Conservation (phyloP, 1,140 invertebrate species). For the Teleopsis dalmanni region DNA sequence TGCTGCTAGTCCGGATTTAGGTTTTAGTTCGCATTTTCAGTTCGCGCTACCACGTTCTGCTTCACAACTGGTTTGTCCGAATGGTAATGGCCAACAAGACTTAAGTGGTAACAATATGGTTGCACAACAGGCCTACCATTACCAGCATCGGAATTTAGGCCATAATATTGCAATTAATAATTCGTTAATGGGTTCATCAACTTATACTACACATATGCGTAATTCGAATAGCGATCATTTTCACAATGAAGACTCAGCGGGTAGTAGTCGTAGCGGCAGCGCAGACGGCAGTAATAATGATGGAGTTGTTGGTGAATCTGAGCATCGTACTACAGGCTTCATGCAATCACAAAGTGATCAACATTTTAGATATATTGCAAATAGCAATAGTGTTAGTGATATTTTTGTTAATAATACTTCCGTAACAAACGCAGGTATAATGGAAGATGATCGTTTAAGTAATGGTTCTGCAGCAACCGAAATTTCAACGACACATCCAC, state of each 20-base stretch:
- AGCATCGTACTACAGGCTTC: constrained; percentile 12
- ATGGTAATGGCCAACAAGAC: constrained; percentile 5
- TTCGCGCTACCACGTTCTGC: constrained; percentile 32
- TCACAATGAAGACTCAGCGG: constrained; percentile 2
- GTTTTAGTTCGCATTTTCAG: constrained; percentile 39
- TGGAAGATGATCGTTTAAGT: neutral
- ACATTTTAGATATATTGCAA: constrained; percentile 35
- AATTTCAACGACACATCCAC: neutral
- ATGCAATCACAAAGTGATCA: constrained; percentile 40
- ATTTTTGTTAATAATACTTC: constrained; percentile 38
- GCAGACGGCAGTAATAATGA: neutral
- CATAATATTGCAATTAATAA: neutral
- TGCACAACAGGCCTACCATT: constrained; percentile 2
- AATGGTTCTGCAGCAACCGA: neutral
- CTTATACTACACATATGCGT: constrained; percentile 27
- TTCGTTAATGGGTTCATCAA: too few species aligned
- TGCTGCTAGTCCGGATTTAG: constrained; percentile 61
- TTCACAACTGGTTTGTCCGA: constrained; percentile 28
- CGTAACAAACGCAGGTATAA: constrained; percentile 7
- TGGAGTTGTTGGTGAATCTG: neutral
- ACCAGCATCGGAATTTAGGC: neutral
- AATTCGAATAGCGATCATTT: constrained; percentile 16
- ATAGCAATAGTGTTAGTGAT: constrained; percentile 39
- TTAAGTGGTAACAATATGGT: constrained; percentile 1
- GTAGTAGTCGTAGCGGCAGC: constrained; percentile 3